phyloP scores from a whole-genome alignment of 2,888 invertebrate genomes.

The Anorthoa munda region DNA sequence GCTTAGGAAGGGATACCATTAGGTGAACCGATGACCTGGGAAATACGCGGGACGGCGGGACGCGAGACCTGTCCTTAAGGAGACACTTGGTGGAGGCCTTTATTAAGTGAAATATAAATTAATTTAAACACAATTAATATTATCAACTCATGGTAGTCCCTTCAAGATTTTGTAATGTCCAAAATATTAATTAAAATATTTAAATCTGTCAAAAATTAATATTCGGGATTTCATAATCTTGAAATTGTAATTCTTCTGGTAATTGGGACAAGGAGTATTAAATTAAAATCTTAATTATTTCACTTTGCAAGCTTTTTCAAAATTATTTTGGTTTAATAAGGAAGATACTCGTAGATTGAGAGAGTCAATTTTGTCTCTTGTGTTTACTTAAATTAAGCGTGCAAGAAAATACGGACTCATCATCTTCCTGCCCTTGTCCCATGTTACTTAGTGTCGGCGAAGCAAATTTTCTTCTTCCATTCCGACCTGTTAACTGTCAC shows the following conservation, averaged over 20 bases:
- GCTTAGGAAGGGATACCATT: too few relatives aligned
- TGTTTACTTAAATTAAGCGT: neutral
- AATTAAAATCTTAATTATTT: constrained; percentile 11
- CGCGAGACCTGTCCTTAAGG: too few relatives aligned
- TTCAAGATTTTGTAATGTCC: neutral
- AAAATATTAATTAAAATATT: constrained; percentile 13
- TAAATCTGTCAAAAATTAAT: constrained; percentile 9
- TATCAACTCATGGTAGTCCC: neutral
- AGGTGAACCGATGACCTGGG: too few relatives aligned
- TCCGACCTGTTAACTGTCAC: too few relatives aligned
- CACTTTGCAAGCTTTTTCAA: neutral
- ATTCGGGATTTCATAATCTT: constrained; percentile 9
- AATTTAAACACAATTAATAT: neutral
- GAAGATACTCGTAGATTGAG: neutral
- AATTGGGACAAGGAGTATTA: neutral
- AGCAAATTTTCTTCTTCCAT: too few relatives aligned
- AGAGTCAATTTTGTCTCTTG: neutral
- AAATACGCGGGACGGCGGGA: too few relatives aligned
- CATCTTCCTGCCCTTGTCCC: too few relatives aligned
- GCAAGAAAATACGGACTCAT: neutral
- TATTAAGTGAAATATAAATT: neutral
- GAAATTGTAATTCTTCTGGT: neutral
- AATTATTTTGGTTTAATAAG: neutral
- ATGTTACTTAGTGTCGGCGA: too few relatives aligned
- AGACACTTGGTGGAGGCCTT: too few relatives aligned